Percentiles rank a stretch among this genome's conserved stretches.
phyloP scores from a whole-genome alignment of 2,113 vertebrate species.

The Ramphastos sulfuratus region DNA sequence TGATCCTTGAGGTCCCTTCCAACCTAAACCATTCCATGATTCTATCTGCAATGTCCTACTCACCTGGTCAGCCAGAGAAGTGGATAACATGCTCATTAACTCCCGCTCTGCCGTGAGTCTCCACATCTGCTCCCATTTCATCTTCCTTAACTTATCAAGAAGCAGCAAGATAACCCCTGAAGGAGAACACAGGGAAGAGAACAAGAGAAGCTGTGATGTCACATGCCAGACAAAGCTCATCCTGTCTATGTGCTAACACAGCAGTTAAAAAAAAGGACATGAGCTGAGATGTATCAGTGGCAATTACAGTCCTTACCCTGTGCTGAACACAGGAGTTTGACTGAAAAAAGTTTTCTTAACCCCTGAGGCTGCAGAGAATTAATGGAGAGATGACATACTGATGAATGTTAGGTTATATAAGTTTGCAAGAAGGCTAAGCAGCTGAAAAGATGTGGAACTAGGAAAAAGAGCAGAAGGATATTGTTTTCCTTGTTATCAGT shows the following conservation, averaged over 20 bases:
- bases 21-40: too few species aligned
- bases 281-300: neutral
- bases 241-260: neutral
- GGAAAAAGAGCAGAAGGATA: neutral
- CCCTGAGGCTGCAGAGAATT: neutral
- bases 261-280: neutral
- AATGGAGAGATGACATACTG: neutral
- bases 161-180: slow-evolving; percentile 95
- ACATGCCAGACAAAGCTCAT: neutral
- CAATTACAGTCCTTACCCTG: neutral
- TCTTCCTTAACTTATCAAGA: slow-evolving; percentile 92
- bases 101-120: slow-evolving; percentile 94
- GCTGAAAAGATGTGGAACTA: neutral
- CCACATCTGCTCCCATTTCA: slow-evolving; percentile 99
- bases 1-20: too few species aligned
- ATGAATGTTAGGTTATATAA: neutral
- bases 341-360: neutral
- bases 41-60: neutral
- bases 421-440: neutral
- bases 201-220: neutral
- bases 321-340: neutral
- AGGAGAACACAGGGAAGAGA: slow-evolving; percentile 1
- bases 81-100: slow-evolving; percentile 98
- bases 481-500: neutral
- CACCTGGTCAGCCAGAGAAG: slow-evolving; percentile 97